Percentiles rank a stretch among this genome's conserved stretches.
Conservation (phyloP, 2,797 vertebrate species). For the Pangasius mekongensis region DNA sequence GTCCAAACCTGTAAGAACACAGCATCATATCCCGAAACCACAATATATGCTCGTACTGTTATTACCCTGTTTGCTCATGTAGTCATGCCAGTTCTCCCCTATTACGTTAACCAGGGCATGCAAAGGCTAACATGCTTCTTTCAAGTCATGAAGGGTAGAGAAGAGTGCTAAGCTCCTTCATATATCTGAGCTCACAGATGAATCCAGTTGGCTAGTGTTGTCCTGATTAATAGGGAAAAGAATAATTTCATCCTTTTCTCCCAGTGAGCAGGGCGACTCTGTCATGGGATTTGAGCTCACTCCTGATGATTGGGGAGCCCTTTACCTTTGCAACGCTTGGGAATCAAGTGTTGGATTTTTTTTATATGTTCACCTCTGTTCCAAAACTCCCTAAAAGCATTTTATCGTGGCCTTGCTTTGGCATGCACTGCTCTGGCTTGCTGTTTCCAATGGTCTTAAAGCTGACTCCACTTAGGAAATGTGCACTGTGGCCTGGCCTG, state of each 20-base stretch:
- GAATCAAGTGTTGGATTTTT: not conserved
- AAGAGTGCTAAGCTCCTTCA: not conserved
- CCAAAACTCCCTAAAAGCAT: slow-evolving; percentile 6
- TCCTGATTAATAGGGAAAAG: not conserved
- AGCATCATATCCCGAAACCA: not conserved
- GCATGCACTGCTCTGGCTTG: slow-evolving; percentile 7
- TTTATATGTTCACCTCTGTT: not conserved
- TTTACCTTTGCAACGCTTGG: not conserved
- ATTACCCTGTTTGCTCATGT: not conserved
- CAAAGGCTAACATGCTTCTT: not conserved
- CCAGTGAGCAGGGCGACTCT: not conserved
- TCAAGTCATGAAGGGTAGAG: not conserved
- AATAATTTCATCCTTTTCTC: not conserved
- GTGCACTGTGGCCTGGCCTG: slow-evolving; percentile 17
- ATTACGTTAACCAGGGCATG: not conserved
- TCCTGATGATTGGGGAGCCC: not conserved
- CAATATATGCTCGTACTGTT: not conserved
- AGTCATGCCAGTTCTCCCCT: not conserved
- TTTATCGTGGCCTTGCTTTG: not conserved
- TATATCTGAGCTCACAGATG: not conserved
- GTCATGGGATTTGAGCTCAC: not conserved
- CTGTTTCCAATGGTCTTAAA: not conserved
- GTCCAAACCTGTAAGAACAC: not conserved
- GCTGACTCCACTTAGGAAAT: slow-evolving; percentile 2
- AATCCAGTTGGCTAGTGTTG: not conserved